These are phyloP conservation scores for Leptinotarsa lineolata DNA, from an alignment of 1,140 invertebrate species.

Conservation along the genomic window DNA sequence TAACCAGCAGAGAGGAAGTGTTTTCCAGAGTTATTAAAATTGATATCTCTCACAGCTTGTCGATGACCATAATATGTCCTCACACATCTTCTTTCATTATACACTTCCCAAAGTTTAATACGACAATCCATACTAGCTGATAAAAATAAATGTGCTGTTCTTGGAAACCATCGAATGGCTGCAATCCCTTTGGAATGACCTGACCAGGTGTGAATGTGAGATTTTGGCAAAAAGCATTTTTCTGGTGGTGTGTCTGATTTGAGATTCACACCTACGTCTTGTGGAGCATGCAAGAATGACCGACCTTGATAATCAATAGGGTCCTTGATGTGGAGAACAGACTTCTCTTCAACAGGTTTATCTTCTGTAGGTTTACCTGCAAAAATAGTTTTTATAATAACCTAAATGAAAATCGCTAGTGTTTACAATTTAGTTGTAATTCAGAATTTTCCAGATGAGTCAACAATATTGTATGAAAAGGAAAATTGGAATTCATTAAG, in stretches of 20 bases:
- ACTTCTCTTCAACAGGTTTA: constrained; percentile 92
- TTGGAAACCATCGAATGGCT: constrained; percentile 94
- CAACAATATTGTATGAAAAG: too few species aligned
- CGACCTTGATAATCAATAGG: constrained; percentile 94
- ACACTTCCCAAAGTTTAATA: constrained; percentile 98
- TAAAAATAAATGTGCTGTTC: constrained; percentile 91
- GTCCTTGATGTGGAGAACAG: constrained; percentile 94
- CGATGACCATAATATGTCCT: constrained; percentile 95
- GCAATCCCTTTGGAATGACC: constrained; percentile 98
- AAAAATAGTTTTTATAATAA: background rate
- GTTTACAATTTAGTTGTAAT: too few species aligned
- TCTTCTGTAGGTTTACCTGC: constrained; percentile 76
- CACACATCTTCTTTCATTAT: constrained; percentile 91
- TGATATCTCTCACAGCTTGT: constrained; percentile 94
- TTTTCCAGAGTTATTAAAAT: constrained; percentile 93
- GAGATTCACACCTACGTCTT: constrained; percentile 95
- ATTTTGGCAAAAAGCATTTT: constrained; percentile 96
- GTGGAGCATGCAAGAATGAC: constrained; percentile 91
- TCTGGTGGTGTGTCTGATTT: constrained; percentile 89
- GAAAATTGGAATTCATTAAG: too few species aligned
- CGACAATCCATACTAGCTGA: constrained; percentile 97
- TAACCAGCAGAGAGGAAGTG: constrained; percentile 90
- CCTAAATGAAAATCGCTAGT: too few species aligned
- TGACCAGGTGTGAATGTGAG: constrained; percentile 94
- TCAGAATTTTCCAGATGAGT: too few species aligned